Conservation (phyloP, 1,140 invertebrate species). For the Drosophila sp. region DNA sequence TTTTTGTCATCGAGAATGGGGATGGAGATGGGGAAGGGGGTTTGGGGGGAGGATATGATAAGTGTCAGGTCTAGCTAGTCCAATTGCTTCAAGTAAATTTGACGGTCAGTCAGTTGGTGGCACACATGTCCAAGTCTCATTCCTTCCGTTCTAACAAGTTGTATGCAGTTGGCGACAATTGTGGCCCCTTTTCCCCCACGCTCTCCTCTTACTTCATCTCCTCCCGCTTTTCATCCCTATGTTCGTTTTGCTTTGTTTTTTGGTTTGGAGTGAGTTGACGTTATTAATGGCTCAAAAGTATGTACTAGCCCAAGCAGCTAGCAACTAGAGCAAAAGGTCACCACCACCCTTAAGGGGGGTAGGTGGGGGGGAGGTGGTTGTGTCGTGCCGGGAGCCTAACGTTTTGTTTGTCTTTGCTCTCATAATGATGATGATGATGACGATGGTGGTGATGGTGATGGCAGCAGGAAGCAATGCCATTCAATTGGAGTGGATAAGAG, state of each 20-base stretch:
- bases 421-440: slow-evolving; percentile 11
- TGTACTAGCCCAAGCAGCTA: slow-evolving; percentile 26
- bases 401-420: slow-evolving; percentile 28
- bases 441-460: not conserved
- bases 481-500: not conserved
- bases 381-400: not conserved
- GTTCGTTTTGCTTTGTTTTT: not conserved
- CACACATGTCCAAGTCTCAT: not conserved
- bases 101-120: slow-evolving; percentile 2
- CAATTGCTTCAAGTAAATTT: not conserved
- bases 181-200: slow-evolving; percentile 5
- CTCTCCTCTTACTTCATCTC: not conserved
- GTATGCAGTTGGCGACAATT: slow-evolving; percentile 40
- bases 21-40: slow-evolving; percentile 13
- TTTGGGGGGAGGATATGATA: not conserved
- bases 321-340: slow-evolving; percentile 63
- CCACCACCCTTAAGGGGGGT: not conserved
- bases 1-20: slow-evolving; percentile 33
- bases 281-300: slow-evolving; percentile 64
- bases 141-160: slow-evolving; percentile 41
- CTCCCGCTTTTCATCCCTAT: not conserved
- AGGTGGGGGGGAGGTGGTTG: not conserved
- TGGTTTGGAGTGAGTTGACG: slow-evolving; percentile 18
- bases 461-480: slow-evolving; percentile 9
- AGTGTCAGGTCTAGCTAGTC: slow-evolving; percentile 4